Percentiles rank a stretch among this genome's conserved stretches.
These are phyloP conservation scores for Aphelenchoides fujianensis DNA, from an alignment of 1,140 invertebrate species.

Conservation along the genomic window DNA sequence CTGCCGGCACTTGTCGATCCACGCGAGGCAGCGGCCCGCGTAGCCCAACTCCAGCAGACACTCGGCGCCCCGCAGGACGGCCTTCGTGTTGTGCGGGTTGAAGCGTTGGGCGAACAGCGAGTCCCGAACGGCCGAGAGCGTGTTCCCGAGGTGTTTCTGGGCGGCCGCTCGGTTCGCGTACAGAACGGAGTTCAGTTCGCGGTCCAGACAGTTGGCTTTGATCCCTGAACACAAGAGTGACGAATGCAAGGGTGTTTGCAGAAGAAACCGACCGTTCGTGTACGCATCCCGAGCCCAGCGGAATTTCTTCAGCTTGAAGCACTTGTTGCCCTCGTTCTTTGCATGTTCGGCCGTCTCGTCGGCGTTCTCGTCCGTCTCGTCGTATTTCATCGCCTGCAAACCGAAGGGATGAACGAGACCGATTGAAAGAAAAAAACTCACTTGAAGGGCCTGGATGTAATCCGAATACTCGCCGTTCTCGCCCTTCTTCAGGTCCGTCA, in stretches of 20 bases:
- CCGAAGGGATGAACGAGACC: neutral
- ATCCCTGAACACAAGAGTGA: no score
- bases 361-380: constrained; percentile 44
- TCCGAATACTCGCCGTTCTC: constrained; percentile 73
- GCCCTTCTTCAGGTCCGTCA: constrained; percentile 70
- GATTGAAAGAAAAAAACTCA: no score
- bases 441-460: constrained; percentile 72
- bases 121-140: constrained; percentile 63
- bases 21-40: constrained; percentile 41
- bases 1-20: constrained; percentile 36
- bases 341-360: constrained; percentile 80
- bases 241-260: no score
- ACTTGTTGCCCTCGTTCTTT: constrained; percentile 93
- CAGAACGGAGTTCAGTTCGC: constrained; percentile 75
- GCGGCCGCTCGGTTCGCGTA: constrained; percentile 86
- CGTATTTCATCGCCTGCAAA: constrained; percentile 57
- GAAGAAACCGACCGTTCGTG: constrained; percentile 69
- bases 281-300: constrained; percentile 80
- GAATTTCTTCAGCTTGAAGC: constrained; percentile 92
- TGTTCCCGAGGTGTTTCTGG: constrained; percentile 80
- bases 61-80: constrained; percentile 47
- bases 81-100: constrained; percentile 64
- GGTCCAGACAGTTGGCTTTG: constrained; percentile 74
- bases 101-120: constrained; percentile 65
- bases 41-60: constrained; percentile 51